Evolutionary conservation across 2,797 vertebrate genomes (phyloP).

Genomic region (Octomys mimax): DNA sequence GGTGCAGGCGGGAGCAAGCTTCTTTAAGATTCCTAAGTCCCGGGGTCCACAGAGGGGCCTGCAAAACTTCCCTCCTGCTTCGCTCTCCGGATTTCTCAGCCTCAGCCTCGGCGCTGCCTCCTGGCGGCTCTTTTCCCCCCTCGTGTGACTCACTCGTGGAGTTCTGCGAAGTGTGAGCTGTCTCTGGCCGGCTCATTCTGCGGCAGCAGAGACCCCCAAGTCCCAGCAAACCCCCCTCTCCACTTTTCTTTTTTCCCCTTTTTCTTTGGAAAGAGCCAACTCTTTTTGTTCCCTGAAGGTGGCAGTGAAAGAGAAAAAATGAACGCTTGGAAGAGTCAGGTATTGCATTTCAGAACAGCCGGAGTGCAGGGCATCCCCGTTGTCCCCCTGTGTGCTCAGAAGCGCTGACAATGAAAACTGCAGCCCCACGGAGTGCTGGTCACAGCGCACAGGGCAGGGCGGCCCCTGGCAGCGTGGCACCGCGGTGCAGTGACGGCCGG

Average conservation of each 20-base stretch:
- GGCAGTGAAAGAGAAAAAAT: conserved; percentile 91
- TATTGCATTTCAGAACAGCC: conserved; percentile 89
- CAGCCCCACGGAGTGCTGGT: conserved; percentile 84
- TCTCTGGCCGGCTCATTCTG: conserved; percentile 25
- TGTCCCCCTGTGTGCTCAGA: conserved; percentile 84
- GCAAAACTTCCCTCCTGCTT: conserved; percentile 71
- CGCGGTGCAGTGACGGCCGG: conserved; percentile 67
- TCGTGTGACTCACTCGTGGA: background rate
- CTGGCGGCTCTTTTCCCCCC: background rate
- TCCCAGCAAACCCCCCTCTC: background rate
- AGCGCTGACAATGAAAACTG: conserved; percentile 85
- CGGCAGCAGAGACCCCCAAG: background rate
- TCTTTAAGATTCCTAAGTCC: conserved; percentile 77
- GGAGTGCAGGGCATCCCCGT: conserved; percentile 84
- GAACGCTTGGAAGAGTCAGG: conserved; percentile 85
- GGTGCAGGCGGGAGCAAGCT: conserved; percentile 80
- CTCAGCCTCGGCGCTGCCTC: accelerated
- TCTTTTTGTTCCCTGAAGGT: conserved; percentile 90
- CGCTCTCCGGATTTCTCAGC: background rate
- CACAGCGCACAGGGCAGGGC: conserved; percentile 72
- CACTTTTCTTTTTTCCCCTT: background rate
- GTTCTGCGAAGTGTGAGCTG: background rate
- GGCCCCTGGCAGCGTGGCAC: conserved; percentile 81
- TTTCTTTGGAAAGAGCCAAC: conserved; percentile 42
- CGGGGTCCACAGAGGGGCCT: conserved; percentile 77